Base-by-base conservation (phyloP, 2,113 vertebrate species). In the Pantherophis guttatus region DNA sequence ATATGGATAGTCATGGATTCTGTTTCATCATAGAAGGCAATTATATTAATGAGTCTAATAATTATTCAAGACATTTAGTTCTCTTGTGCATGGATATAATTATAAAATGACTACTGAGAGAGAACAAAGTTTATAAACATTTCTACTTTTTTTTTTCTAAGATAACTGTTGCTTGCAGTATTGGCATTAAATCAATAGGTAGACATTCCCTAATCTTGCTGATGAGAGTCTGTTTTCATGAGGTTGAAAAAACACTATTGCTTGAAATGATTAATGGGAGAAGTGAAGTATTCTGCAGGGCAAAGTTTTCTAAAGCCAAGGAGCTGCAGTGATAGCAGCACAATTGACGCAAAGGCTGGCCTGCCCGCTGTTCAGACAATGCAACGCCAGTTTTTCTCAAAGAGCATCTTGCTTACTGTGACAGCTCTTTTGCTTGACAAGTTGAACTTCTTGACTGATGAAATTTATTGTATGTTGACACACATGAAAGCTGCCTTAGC, bases 201-300 rank as follows among this genome's bases (percentile, higher is more conserved):
- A 95, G 91, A 87, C 92, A 94, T 88, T 96, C 93, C 55, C 50
- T 94, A 92, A 96, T 96, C 92, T 96, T 39, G 90, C 59, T 87
- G 75, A 81, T 24, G 39, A 58, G 88, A 96, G 21, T 15, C 39
- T 95, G 62, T 93, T 94, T 96, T 96, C 62, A 55, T 10, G 26
- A 24, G 12, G 75, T 48, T 90, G 92, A 94, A 96, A 94, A 94
- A 93, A 2, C 26, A 70, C 17, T 8, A 91, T 52, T 48, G 29
- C 50, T 97, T 57, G 24, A 96, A 91, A 52, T 92, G 91, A 95
- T 94, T 94, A 97, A 93, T 33, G 33, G 85, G 90, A 92, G 52
- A 94, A 62, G 91, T 90, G 48, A 91, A 95, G 96, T 62, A 89
- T 95, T 91, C 44, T 90, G 75, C 93, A 94, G 95, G 44, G 21